phyloP scores from a whole-genome alignment of 2,797 vertebrate genomes.

The Hippoglossus hippoglossus region DNA sequence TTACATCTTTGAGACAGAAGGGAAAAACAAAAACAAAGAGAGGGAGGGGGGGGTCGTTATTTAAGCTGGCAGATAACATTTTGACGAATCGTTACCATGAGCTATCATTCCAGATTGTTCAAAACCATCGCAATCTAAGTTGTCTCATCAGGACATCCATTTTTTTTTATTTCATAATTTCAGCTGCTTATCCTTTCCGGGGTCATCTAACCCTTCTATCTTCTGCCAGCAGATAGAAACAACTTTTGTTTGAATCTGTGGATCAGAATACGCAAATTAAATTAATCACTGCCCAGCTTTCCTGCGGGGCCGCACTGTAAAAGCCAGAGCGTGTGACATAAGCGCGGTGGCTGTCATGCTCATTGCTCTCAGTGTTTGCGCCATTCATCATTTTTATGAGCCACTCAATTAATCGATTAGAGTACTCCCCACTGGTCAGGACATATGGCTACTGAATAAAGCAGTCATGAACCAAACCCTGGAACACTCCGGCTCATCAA shows the following conservation, averaged over 20 bases:
- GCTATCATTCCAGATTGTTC: background rate
- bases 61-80: background rate
- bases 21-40: slow-evolving; percentile 34
- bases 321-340: slow-evolving; percentile 50
- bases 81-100: background rate
- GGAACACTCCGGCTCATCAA: slow-evolving; percentile 82
- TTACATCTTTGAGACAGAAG: background rate
- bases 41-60: background rate
- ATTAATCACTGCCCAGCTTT: slow-evolving; percentile 37
- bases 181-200: slow-evolving; percentile 19
- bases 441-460: slow-evolving; percentile 89
- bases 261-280: slow-evolving; percentile 35
- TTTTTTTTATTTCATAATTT: slow-evolving; percentile 19
- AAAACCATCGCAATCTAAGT: slow-evolving; percentile 8
- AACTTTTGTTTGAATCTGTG: slow-evolving; percentile 27
- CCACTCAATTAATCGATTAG: slow-evolving; percentile 92
- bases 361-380: slow-evolving; percentile 81
- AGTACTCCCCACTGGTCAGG: slow-evolving; percentile 89
- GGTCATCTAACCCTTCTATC: slow-evolving; percentile 35
- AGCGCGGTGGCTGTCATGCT: slow-evolving; percentile 75
- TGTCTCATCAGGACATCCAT: background rate
- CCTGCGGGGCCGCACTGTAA: slow-evolving; percentile 18
- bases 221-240: slow-evolving; percentile 32
- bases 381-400: slow-evolving; percentile 93
- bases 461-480: slow-evolving; percentile 86